Evolutionary conservation across 2,797 vertebrate genomes (phyloP), one percentile per base, ranked within the genome.

Genomic region (Anguilla megastoma): DNA sequence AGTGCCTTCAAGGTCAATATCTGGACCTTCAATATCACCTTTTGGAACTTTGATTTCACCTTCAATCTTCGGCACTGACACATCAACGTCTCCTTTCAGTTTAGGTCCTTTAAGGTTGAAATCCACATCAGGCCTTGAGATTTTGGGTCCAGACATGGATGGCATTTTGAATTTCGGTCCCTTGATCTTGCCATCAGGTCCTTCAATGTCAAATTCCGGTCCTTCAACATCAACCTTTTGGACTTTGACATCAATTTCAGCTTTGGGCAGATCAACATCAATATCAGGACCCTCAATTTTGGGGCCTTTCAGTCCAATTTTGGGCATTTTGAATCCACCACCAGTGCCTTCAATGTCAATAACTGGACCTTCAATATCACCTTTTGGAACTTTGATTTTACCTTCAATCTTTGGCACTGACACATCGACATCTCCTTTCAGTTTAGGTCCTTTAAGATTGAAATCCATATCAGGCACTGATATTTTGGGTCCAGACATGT

Each of bases 381-480:
- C 3, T 0, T 90, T 50, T 21, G 91, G 89, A 0, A 52, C 90
- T 89, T 91, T 88, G 0, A 92, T 3, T 3, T 91, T 48, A 0
- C 85, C 91, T 91, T 1, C 89, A 1, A 58, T 93, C 92, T 86
- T 91, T 66, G 85, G 36, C 7, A 48, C 90, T 1, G 92, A 91
- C 80, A 95, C 80, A 5, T 93, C 74, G 0, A 91, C 89, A 33
- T 96, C 93, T 0, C 88, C 92, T 92, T 94, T 95, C 88, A 94
- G 89, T 86, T 94, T 93, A 21, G 94, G 89, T 3, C 95, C 94
- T 85, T 95, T 95, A n/a, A 95, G 89, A 85, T 95, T 94, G 93
- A 95, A 94, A 60, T 96, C 95, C 1, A 96, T 92, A 88, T 95
- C 95, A 8, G 95, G 94, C 79, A 76, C 58, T 48, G 24, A 54